Evolutionary conservation across 2,113 vertebrate genomes (phyloP).

Genomic region (Pampusana beccarii): DNA sequence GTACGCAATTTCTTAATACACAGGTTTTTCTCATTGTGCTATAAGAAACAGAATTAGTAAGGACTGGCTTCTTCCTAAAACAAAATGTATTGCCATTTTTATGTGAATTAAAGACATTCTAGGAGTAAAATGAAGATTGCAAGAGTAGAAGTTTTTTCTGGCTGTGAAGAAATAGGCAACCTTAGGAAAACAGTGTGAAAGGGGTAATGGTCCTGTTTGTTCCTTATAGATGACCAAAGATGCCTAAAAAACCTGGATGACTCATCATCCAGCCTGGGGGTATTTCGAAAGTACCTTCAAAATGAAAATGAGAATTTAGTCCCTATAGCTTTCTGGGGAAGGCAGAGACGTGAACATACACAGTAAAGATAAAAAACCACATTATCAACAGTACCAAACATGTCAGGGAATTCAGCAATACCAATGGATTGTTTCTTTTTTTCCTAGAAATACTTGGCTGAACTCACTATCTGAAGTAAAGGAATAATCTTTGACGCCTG

Average conservation of each 20-base stretch:
- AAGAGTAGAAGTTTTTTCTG: not conserved
- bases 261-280: not conserved
- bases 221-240: not conserved
- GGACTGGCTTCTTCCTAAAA: not conserved
- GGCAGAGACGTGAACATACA: not conserved
- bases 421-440: not conserved
- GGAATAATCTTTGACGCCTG: not conserved
- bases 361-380: not conserved
- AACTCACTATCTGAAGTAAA: not conserved
- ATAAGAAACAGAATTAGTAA: not conserved
- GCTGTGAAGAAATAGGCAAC: not conserved
- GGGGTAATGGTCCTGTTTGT: not conserved
- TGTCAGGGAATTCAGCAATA: not conserved
- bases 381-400: not conserved
- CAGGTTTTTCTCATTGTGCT: not conserved
- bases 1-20: not conserved
- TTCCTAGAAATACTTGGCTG: not conserved
- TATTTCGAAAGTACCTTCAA: conserved; percentile 17
- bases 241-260: conserved; percentile 8
- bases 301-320: conserved; percentile 2
- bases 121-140: not conserved
- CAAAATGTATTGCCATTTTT: not conserved
- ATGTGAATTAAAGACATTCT: not conserved
- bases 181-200: not conserved
- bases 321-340: not conserved